Percentiles rank a stretch among this genome's conserved stretches.
phyloP scores from a whole-genome alignment of 2,888 invertebrate genomes.

The Trachelus troglodyta region DNA sequence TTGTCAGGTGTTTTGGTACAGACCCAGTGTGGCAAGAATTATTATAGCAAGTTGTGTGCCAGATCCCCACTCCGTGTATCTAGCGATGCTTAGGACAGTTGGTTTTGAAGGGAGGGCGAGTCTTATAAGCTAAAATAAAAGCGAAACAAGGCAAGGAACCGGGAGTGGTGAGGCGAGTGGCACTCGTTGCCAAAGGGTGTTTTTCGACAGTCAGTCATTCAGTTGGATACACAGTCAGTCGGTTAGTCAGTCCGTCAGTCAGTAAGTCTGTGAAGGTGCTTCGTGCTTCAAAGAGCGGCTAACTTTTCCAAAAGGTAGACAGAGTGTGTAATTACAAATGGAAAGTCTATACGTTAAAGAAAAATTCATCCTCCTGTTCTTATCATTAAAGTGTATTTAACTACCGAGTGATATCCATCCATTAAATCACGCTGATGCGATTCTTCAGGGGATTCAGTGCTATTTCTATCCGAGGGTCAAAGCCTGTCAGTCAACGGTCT shows the following conservation, averaged over 20 bases:
- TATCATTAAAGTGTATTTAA: background rate
- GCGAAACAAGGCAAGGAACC: constrained; percentile 51
- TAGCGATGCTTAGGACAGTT: constrained; percentile 12
- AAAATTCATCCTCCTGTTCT: background rate
- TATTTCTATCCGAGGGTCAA: background rate
- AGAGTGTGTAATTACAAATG: background rate
- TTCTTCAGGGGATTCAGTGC: background rate
- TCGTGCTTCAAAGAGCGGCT: constrained; percentile 14
- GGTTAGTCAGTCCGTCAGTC: background rate
- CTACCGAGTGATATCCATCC: background rate
- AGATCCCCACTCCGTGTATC: constrained; percentile 19
- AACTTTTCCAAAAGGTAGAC: background rate
- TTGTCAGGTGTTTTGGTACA: constrained; percentile 21
- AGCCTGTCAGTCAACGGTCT: background rate
- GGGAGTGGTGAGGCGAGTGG: constrained; percentile 31
- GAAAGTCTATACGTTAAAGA: background rate
- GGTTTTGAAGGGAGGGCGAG: constrained; percentile 31
- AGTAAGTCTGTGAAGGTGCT: constrained; percentile 46
- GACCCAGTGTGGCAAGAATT: constrained; percentile 28
- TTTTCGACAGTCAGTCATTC: constrained; percentile 31
- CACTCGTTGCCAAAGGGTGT: constrained; percentile 38
- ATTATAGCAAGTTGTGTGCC: constrained; percentile 36
- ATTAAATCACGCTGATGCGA: background rate
- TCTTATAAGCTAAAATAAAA: constrained; percentile 60
- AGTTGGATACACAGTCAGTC: background rate